Evolutionary conservation across 2,888 invertebrate species (phyloP).

Genomic region (Orthosia incerta): DNA sequence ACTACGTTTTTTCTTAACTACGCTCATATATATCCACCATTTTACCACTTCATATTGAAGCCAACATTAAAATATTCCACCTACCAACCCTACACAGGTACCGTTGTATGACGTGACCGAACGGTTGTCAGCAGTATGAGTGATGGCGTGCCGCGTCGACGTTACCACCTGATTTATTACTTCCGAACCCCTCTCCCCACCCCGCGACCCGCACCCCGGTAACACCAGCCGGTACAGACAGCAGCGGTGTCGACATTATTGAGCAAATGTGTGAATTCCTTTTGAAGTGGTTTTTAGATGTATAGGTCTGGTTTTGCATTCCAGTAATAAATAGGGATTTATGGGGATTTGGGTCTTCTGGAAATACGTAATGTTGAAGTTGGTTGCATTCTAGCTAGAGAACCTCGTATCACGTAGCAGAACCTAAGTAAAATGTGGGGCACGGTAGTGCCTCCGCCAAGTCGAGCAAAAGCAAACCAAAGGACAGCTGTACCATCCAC

Average conservation of each 20-base stretch:
- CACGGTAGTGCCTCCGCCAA: too few relatives aligned
- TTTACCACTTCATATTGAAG: background rate
- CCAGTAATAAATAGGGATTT: background rate
- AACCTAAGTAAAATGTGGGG: background rate
- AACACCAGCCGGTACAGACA: constrained; percentile 67
- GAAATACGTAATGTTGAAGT: background rate
- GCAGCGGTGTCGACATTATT: constrained; percentile 60
- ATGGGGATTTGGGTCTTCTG: background rate
- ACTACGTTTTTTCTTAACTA: too few relatives aligned
- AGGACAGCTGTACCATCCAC: too few relatives aligned
- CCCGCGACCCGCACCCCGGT: constrained; percentile 51
- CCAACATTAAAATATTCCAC: constrained; percentile 16
- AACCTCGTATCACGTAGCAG: background rate
- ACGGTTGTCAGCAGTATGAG: constrained; percentile 85
- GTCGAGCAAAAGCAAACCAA: too few relatives aligned
- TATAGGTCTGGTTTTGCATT: background rate
- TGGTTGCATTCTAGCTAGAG: too few relatives aligned
- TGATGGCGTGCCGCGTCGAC: constrained; percentile 89
- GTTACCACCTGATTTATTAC: constrained; percentile 91
- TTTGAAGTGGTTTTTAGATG: constrained; percentile 25
- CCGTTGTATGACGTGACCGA: constrained; percentile 84
- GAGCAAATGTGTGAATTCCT: constrained; percentile 33
- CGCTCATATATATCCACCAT: background rate
- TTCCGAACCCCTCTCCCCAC: constrained; percentile 79
- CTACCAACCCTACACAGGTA: constrained; percentile 65